phyloP scores from a whole-genome alignment of 2,888 invertebrate species.

The Pardosa pseudoannulata region DNA sequence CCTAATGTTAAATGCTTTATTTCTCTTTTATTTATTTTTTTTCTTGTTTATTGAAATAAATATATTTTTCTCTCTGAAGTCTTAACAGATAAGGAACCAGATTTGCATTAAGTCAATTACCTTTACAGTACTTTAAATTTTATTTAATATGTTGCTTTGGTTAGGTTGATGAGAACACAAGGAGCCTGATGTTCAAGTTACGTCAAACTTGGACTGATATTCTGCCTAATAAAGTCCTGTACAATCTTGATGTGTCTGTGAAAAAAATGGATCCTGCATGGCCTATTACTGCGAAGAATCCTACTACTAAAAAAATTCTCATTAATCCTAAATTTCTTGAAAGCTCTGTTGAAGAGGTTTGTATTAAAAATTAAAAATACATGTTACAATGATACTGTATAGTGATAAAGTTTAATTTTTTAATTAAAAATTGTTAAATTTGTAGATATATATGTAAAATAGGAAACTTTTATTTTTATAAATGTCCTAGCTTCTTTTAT shows the following conservation, averaged over 20 bases:
- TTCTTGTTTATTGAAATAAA: background rate
- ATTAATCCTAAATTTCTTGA: slow-evolving; percentile 96
- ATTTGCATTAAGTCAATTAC: background rate
- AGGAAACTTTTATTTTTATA: too few species aligned
- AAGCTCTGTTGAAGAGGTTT: slow-evolving; percentile 1
- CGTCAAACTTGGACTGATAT: slow-evolving; percentile 97
- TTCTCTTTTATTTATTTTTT: background rate
- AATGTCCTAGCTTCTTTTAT: too few species aligned
- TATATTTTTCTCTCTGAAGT: background rate
- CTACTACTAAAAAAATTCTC: slow-evolving; percentile 83
- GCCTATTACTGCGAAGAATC: slow-evolving; percentile 85
- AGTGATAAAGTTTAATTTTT: too few species aligned
- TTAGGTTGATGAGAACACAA: slow-evolving; percentile 89
- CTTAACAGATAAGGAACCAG: background rate
- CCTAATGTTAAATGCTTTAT: too few species aligned
- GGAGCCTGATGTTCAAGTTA: slow-evolving; percentile 94
- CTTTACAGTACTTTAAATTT: background rate
- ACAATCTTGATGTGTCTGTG: slow-evolving; percentile 92
- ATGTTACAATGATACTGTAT: too few species aligned
- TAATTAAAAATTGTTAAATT: too few species aligned
- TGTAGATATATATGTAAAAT: too few species aligned
- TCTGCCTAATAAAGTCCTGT: slow-evolving; percentile 90
- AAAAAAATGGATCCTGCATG: slow-evolving; percentile 94
- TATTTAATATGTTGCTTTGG: slow-evolving; percentile 27
- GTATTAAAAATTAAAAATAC: too few species aligned